Conservation (phyloP, 1,140 invertebrate species). For the Phymorhynchus buccinoides region DNA sequence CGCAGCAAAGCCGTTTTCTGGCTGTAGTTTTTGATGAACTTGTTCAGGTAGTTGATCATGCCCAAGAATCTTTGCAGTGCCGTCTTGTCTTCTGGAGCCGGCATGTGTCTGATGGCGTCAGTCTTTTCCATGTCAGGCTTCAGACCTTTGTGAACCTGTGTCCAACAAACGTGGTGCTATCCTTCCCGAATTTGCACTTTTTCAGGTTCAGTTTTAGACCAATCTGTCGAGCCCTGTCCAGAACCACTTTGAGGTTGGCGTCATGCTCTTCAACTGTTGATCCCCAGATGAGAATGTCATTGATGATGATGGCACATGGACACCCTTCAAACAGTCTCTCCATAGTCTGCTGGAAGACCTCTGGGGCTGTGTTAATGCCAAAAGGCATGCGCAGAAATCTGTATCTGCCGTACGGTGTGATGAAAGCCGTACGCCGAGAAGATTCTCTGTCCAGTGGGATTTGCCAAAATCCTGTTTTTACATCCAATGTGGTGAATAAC, state of each 20-base stretch:
- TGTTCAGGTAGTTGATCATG: slow-evolving; percentile 15
- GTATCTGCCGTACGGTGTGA: slow-evolving; percentile 62
- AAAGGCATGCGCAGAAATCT: slow-evolving; percentile 60
- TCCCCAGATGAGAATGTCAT: background rate
- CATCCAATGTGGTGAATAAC: background rate
- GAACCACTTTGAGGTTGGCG: slow-evolving; percentile 23
- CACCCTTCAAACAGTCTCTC: background rate
- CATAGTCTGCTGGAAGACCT: background rate
- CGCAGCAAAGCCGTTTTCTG: too few species aligned
- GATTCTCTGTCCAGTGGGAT: slow-evolving; percentile 62
- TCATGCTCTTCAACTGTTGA: slow-evolving; percentile 39
- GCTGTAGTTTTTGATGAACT: slow-evolving; percentile 32
- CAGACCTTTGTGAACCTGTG: slow-evolving; percentile 1
- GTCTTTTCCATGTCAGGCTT: slow-evolving; percentile 28
- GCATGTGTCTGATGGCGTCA: slow-evolving; percentile 41
- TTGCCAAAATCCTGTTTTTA: background rate
- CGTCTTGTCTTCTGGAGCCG: slow-evolving; percentile 15
- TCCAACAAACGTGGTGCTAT: background rate
- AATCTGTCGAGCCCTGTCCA: background rate
- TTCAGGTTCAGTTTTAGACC: background rate
- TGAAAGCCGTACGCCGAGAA: slow-evolving; percentile 65
- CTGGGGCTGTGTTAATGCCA: background rate
- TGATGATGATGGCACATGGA: background rate
- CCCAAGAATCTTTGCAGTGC: slow-evolving; percentile 22
- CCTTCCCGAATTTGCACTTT: background rate